These are phyloP conservation scores for Chaunax sp. DNA, from an alignment of 2,797 vertebrate genomes.

Conservation along the genomic window DNA sequence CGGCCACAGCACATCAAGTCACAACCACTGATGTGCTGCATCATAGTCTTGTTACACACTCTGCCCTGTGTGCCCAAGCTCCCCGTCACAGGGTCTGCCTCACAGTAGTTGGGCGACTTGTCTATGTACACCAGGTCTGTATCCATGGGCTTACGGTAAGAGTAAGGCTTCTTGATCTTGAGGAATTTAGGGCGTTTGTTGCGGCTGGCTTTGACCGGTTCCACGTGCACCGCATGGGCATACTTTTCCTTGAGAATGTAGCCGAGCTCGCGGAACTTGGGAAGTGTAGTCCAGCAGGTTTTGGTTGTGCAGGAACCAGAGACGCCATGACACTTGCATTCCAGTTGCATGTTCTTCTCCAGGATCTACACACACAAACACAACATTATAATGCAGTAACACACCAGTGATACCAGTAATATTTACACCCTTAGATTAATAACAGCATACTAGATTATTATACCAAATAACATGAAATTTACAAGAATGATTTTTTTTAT, in stretches of 20 bases:
- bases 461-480: not conserved
- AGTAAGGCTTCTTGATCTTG: constrained; percentile 95
- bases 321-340: constrained; percentile 98
- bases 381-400: constrained; percentile 34
- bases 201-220: constrained; percentile 93
- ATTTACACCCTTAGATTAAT: not conserved
- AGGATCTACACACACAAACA: constrained; percentile 85
- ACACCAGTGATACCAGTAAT: constrained; percentile 13
- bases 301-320: constrained; percentile 98
- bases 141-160: constrained; percentile 96
- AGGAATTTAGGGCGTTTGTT: constrained; percentile 97
- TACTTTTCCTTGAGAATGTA: constrained; percentile 98
- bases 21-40: constrained; percentile 92
- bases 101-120: constrained; percentile 97
- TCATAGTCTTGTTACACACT: constrained; percentile 96
- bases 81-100: constrained; percentile 91
- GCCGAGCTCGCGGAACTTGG: constrained; percentile 96
- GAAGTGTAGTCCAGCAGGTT: constrained; percentile 98
- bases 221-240: constrained; percentile 93
- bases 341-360: constrained; percentile 95
- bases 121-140: constrained; percentile 97
- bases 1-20: constrained; percentile 98
- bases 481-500: not conserved
- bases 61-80: constrained; percentile 95
- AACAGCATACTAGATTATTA: not conserved